Evolutionary conservation across 2,888 invertebrate species (phyloP).

Genomic region (Baccha elongata): DNA sequence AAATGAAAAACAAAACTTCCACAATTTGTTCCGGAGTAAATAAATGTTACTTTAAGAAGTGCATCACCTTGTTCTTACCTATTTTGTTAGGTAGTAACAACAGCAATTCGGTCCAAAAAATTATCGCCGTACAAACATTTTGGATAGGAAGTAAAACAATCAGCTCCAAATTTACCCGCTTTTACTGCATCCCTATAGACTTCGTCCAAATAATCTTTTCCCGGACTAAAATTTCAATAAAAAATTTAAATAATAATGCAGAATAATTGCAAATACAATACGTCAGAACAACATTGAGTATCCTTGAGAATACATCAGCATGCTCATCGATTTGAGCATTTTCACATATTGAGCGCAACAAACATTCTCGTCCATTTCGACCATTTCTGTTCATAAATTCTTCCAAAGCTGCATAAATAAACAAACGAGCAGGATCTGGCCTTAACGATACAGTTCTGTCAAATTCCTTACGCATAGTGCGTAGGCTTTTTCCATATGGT

Average conservation of each 20-base stretch:
- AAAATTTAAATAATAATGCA: not conserved
- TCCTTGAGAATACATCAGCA: constrained; percentile 52
- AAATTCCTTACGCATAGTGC: constrained; percentile 49
- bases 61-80: too few relatives aligned
- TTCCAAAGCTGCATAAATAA: constrained; percentile 78
- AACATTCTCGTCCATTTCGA: constrained; percentile 77
- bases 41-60: too few relatives aligned
- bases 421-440: constrained; percentile 78
- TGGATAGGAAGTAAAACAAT: constrained; percentile 86
- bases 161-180: constrained; percentile 86
- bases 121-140: constrained; percentile 84
- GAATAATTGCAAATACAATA: constrained; percentile 45
- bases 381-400: constrained; percentile 76
- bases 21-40: too few relatives aligned
- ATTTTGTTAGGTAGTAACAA: too few relatives aligned
- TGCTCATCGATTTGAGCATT: constrained; percentile 78
- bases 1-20: too few relatives aligned
- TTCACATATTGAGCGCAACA: constrained; percentile 80
- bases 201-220: constrained; percentile 82
- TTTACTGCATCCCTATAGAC: constrained; percentile 85
- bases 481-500: not conserved
- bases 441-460: constrained; percentile 72
- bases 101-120: constrained; percentile 30
- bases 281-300: constrained; percentile 79
- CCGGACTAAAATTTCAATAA: constrained; percentile 74